A percentile compares a stretch with the other conserved stretches of the same genome.
phyloP scores from a whole-genome alignment of 2,888 invertebrate species.

The Aplocera efformata region DNA sequence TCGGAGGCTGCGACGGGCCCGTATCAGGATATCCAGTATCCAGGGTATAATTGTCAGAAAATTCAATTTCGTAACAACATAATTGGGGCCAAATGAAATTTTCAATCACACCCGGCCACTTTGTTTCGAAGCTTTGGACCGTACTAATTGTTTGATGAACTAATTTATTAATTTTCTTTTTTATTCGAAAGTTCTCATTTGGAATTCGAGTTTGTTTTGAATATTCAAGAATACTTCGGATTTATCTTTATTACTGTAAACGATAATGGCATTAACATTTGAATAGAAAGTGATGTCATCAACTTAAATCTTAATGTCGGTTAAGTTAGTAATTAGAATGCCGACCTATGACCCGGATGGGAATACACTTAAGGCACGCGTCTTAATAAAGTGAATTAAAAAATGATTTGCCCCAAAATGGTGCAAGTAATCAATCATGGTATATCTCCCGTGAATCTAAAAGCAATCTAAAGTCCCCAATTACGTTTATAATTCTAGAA shows the following conservation, averaged over 20 bases:
- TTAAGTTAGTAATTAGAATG: constrained; percentile 21
- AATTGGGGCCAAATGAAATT: constrained; percentile 75
- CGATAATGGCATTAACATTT: constrained; percentile 25
- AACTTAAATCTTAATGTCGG: constrained; percentile 19
- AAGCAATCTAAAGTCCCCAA: constrained; percentile 58
- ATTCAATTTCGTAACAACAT: constrained; percentile 71
- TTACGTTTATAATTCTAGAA: constrained; percentile 67
- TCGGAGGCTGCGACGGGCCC: constrained; percentile 69
- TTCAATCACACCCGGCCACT: constrained; percentile 58
- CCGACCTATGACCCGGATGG: constrained; percentile 22
- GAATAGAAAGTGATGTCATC: constrained; percentile 25
- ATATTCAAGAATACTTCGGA: constrained; percentile 26
- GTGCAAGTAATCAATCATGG: constrained; percentile 60
- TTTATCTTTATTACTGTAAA: constrained; percentile 18
- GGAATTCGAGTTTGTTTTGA: constrained; percentile 24
- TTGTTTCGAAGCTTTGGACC: constrained; percentile 62
- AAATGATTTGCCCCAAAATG: constrained; percentile 27
- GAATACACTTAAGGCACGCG: constrained; percentile 4
- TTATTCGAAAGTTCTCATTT: constrained; percentile 29
- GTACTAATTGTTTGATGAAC: constrained; percentile 62
- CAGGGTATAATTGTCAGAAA: constrained; percentile 67
- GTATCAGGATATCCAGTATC: constrained; percentile 64
- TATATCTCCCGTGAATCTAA: constrained; percentile 48
- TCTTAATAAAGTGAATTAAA: constrained; percentile 19
- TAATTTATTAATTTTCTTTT: constrained; percentile 64